Conservation (phyloP, 2,797 vertebrate species). For the Parotocinclus haroldoi region DNA sequence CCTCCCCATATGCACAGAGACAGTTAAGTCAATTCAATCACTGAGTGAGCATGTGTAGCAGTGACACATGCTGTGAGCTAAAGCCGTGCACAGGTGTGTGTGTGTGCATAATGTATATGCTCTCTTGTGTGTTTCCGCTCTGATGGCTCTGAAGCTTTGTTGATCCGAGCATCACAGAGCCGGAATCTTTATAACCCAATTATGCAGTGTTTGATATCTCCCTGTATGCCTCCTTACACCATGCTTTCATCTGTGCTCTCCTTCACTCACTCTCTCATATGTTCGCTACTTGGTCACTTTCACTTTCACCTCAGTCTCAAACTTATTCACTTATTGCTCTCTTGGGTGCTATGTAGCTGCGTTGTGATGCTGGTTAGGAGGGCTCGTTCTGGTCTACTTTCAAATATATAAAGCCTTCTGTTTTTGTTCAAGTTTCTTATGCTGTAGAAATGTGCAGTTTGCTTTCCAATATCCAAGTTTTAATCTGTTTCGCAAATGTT, state of each 20-base stretch:
- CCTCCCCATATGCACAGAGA: not conserved
- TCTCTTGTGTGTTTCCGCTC: conserved; percentile 33
- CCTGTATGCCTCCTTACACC: conserved; percentile 51
- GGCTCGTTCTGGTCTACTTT: too few relatives aligned
- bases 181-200: conserved; percentile 58
- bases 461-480: too few relatives aligned
- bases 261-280: not conserved
- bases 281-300: not conserved
- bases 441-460: too few relatives aligned
- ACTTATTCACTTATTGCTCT: too few relatives aligned
- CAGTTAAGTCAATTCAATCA: too few relatives aligned
- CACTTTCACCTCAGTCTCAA: not conserved
- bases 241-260: conserved; percentile 68
- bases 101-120: conserved; percentile 37
- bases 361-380: too few relatives aligned
- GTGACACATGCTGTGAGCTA: conserved; percentile 9
- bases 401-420: too few relatives aligned
- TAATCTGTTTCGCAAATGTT: too few relatives aligned
- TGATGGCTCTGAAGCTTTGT: conserved; percentile 55
- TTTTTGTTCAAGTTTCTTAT: too few relatives aligned
- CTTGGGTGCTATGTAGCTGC: too few relatives aligned
- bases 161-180: conserved; percentile 57
- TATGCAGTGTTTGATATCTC: conserved; percentile 71
- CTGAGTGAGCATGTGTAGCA: not conserved
- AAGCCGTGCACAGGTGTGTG: conserved; percentile 9